Percentiles rank a stretch among this genome's conserved stretches.
Conservation (phyloP, 1,140 invertebrate genomes). For the Pogonomyrmex barbatus region DNA sequence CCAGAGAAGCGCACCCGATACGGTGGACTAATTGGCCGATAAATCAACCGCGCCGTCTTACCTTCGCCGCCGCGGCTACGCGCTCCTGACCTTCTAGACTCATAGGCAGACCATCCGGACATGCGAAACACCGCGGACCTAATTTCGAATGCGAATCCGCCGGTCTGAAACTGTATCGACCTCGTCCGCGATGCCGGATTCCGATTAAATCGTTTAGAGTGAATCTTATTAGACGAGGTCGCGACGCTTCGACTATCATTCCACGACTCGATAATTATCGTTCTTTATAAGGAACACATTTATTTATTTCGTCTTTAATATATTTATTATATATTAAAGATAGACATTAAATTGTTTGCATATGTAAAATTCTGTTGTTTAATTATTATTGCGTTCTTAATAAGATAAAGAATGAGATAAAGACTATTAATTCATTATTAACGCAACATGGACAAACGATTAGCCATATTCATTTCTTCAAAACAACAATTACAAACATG, state of each 20-base stretch:
- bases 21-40: slow-evolving; percentile 82
- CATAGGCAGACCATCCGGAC: slow-evolving; percentile 71
- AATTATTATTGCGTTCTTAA: background rate
- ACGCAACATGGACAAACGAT: background rate
- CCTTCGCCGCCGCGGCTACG: slow-evolving; percentile 64
- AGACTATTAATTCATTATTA: background rate
- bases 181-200: background rate
- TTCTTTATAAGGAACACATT: background rate
- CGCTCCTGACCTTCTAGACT: slow-evolving; percentile 71
- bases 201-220: slow-evolving; percentile 22
- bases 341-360: background rate
- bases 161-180: slow-evolving; percentile 28
- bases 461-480: background rate
- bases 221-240: slow-evolving; percentile 10
- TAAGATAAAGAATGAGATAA: background rate
- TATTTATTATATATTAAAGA: background rate
- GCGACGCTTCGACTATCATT: background rate
- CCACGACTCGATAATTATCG: background rate
- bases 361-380: background rate
- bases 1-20: slow-evolving; percentile 81
- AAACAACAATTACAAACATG: background rate
- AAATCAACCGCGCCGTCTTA: slow-evolving; percentile 81
- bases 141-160: slow-evolving; percentile 64
- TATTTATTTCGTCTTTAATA: background rate
- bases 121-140: slow-evolving; percentile 59